Percentiles rank a stretch among this genome's conserved stretches.
Conservation (phyloP, 2,888 invertebrate species). For the Camponotus fellah region DNA sequence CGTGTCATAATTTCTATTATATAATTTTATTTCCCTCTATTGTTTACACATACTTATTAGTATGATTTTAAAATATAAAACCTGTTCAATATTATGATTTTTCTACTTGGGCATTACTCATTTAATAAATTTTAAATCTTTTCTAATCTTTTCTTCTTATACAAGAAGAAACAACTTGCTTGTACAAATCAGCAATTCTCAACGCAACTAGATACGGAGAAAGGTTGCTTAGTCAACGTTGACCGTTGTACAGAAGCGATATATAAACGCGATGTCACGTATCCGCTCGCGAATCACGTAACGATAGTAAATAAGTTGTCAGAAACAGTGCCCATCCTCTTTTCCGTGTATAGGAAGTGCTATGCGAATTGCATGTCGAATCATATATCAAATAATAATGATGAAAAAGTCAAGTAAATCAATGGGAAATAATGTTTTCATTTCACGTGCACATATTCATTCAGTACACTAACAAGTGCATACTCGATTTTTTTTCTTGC, state of each 20-base stretch:
- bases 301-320: slow-evolving; percentile 43
- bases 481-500: neutral
- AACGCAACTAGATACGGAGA: neutral
- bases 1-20: slow-evolving; percentile 14
- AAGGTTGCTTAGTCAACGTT: slow-evolving; percentile 25
- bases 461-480: neutral
- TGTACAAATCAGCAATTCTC: neutral
- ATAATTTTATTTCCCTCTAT: slow-evolving; percentile 8
- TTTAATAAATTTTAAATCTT: slow-evolving; percentile 6
- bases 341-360: neutral
- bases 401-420: slow-evolving; percentile 13
- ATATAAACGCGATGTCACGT: slow-evolving; percentile 28
- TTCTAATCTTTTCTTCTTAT: neutral
- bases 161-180: neutral
- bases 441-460: slow-evolving; percentile 43
- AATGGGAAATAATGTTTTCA: slow-evolving; percentile 29
- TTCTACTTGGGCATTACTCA: neutral
- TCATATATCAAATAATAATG: slow-evolving; percentile 24
- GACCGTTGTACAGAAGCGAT: slow-evolving; percentile 14
- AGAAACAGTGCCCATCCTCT: slow-evolving; percentile 20
- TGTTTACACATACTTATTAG: slow-evolving; percentile 23
- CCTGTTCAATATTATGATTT: neutral
- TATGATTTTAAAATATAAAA: neutral
- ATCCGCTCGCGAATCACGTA: slow-evolving; percentile 41
- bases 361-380: slow-evolving; percentile 16